phyloP scores from a whole-genome alignment of 2,797 vertebrate genomes.

The Gambelia wislizenii region DNA sequence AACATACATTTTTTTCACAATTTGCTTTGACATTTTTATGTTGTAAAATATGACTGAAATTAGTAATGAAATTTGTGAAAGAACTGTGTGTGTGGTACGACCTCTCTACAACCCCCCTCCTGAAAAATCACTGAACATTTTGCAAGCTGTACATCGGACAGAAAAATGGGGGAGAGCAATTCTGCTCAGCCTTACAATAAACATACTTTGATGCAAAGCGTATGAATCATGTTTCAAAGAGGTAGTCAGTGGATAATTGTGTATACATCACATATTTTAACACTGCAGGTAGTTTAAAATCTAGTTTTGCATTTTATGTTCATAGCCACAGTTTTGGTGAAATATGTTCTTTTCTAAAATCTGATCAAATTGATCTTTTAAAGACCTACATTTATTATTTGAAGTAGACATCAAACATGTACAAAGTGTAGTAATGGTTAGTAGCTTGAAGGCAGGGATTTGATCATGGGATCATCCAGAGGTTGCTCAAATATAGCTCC shows the following conservation, averaged over 20 bases:
- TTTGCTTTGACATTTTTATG: no score
- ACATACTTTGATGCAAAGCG: neutral
- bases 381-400: constrained; percentile 15
- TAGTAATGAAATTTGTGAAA: no score
- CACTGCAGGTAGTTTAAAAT: constrained; percentile 26
- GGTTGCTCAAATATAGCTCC: no score
- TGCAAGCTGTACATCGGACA: no score
- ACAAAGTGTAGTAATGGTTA: neutral
- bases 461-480: no score
- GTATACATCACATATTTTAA: constrained; percentile 11
- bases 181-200: no score
- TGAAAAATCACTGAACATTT: neutral
- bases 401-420: neutral
- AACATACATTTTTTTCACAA: no score
- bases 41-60: no score
- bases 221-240: neutral
- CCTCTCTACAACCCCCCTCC: neutral
- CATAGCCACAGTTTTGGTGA: neutral
- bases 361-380: neutral
- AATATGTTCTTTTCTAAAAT: neutral
- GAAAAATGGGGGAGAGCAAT: neutral
- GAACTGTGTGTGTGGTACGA: no score
- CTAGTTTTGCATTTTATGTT: constrained; percentile 37
- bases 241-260: neutral
- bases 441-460: no score